Percentiles rank a stretch among this genome's conserved stretches.
phyloP scores from a whole-genome alignment of 2,888 invertebrate species.

The Agriotes lineatus region DNA sequence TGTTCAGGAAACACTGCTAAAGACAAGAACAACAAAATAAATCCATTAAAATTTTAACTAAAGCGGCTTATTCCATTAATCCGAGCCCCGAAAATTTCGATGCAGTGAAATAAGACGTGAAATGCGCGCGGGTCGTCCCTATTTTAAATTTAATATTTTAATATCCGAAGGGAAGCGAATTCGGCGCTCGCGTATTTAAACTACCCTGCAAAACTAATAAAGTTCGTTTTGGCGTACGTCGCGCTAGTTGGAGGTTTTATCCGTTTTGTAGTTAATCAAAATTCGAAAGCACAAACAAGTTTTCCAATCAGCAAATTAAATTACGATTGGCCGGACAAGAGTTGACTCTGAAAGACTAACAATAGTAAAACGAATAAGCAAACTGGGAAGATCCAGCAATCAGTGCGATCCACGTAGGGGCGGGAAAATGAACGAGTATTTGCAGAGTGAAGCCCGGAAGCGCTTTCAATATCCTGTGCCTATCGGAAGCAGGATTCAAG shows the following conservation, averaged over 20 bases:
- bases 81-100: constrained; percentile 1
- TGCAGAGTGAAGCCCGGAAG: constrained; percentile 42
- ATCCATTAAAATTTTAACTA: constrained; percentile 31
- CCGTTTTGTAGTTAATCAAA: constrained; percentile 40
- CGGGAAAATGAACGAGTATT: constrained; percentile 42
- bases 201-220: constrained; percentile 20
- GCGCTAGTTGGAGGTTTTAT: constrained; percentile 3
- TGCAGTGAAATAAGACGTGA: constrained; percentile 10
- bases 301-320: constrained; percentile 52
- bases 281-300: constrained; percentile 44
- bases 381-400: constrained; percentile 40
- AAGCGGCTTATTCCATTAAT: constrained; percentile 27
- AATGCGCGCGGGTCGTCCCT: constrained; percentile 4
- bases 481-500: constrained; percentile 39
- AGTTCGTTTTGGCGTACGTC: background rate
- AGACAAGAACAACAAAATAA: constrained; percentile 28
- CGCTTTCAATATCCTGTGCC: constrained; percentile 44
- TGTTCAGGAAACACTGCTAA: constrained; percentile 13
- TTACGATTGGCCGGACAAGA: constrained; percentile 46
- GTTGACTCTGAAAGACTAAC: constrained; percentile 40
- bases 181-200: constrained; percentile 4
- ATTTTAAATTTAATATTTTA: constrained; percentile 20
- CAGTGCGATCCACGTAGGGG: constrained; percentile 38
- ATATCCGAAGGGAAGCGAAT: constrained; percentile 17
- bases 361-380: constrained; percentile 39